These are phyloP conservation scores for Amphipyra berbera DNA, from an alignment of 2,888 invertebrate genomes.

Conservation along the genomic window DNA sequence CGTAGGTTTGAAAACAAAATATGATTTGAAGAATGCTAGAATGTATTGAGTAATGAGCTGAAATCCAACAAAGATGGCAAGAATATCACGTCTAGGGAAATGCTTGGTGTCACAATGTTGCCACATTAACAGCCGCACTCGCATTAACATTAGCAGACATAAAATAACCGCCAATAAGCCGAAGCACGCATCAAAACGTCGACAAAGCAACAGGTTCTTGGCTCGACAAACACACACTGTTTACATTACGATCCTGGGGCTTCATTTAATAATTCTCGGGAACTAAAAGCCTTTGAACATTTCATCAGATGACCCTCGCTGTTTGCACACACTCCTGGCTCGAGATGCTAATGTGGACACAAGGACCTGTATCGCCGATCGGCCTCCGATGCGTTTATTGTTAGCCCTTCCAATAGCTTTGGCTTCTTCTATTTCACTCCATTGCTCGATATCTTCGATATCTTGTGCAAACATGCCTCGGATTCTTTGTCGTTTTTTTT, in stretches of 20 bases:
- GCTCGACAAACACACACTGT: constrained; percentile 85
- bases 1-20: constrained; percentile 50
- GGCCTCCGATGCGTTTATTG: constrained; percentile 86
- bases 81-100: constrained; percentile 49
- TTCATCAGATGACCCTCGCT: constrained; percentile 90
- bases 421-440: constrained; percentile 84
- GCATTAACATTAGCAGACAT: constrained; percentile 87
- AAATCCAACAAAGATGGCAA: constrained; percentile 59
- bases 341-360: constrained; percentile 90
- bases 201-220: constrained; percentile 89
- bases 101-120: constrained; percentile 81
- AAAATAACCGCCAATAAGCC: constrained; percentile 89
- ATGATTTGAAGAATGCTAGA: constrained; percentile 34
- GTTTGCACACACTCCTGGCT: constrained; percentile 89
- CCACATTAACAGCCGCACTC: constrained; percentile 77
- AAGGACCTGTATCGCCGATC: constrained; percentile 89
- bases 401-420: constrained; percentile 80
- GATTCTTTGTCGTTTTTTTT: constrained; percentile 59
- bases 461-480: constrained; percentile 75
- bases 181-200: constrained; percentile 85
- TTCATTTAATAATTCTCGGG: constrained; percentile 90
- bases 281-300: constrained; percentile 90
- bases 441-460: constrained; percentile 79
- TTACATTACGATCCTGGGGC: constrained; percentile 89
- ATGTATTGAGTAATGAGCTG: constrained; percentile 48